Conservation (phyloP, 2,113 vertebrate genomes). For the Pygoscelis antarcticus region DNA sequence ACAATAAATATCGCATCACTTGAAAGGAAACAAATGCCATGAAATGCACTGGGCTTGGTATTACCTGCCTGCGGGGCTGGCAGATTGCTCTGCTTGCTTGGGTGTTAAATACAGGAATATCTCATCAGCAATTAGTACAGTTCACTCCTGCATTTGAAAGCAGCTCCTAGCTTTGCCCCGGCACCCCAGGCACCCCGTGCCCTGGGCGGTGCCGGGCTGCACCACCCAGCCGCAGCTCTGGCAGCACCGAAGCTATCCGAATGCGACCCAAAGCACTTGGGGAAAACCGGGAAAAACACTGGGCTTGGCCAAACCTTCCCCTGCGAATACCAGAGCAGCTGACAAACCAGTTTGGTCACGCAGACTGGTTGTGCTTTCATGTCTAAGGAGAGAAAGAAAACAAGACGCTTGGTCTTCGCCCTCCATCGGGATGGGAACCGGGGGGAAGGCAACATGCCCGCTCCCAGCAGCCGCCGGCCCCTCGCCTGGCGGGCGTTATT, state of each 20-base stretch:
- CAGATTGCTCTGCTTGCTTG: not conserved
- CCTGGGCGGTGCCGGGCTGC: fast-evolving
- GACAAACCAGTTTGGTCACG: not conserved
- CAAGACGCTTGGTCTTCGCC: not conserved
- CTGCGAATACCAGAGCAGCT: not conserved
- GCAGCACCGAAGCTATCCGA: not conserved
- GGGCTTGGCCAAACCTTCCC: not conserved
- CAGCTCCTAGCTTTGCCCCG: not conserved
- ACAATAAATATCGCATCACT: not conserved
- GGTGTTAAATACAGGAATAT: not conserved
- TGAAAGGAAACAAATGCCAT: not conserved
- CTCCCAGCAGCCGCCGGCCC: not conserved
- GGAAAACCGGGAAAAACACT: not conserved
- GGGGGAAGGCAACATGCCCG: not conserved
- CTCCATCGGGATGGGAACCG: not conserved
- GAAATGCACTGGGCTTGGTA: too few relatives aligned
- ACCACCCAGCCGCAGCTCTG: not conserved
- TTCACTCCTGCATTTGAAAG: fast-evolving
- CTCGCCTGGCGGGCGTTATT: not conserved
- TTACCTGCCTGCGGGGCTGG: not conserved
- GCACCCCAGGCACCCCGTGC: not conserved
- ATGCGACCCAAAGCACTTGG: fast-evolving
- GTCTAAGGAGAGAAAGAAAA: not conserved
- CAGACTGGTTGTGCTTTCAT: not conserved
- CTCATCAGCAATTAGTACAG: not conserved